Base-by-base conservation (phyloP, 2,888 invertebrate species). In the Drosophila basisetae region DNA sequence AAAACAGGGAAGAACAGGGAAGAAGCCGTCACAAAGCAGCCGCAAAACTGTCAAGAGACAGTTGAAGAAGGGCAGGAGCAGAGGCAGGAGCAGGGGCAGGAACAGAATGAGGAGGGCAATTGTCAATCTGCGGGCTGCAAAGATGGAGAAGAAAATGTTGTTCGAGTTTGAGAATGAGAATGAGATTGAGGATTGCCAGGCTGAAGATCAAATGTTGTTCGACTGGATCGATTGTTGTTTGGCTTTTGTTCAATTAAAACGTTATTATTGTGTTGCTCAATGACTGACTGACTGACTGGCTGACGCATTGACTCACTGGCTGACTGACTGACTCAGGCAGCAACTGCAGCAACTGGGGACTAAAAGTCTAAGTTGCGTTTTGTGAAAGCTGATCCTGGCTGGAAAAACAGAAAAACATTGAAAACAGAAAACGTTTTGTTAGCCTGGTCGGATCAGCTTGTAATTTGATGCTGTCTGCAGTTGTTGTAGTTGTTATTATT, bases 221-320 rank as follows among this genome's bases (percentile, higher is more conserved):
- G 78, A 89, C 83, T 86, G 73, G 68, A 41, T 68, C 67, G 68
- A 68, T 63, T 63, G 75, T 53, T 62, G 71, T 61, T 68, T 70
- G 63, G 37, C 80, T 88, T 90, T 84, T 89, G 81, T 91, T 91
- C 91, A 89, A 89, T 89, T 91, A 89, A 91, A 91, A 89, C 76
- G 88, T 87, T 89, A 87, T 91, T 89, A 91, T 86, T 84, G 90
- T 91, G 72, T 88, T 71, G 50, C 53, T 47, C 68, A 70, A 18
- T 66, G 81, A 76, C 68, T 66, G 60, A 78, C 78, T 64, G 33
- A 63, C 43, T 68, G 81, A 76, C 67, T 62, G 67, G 83, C 35
- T 41, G 66, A 68, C 58, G 11, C 41, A 68, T 35, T 73, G 78
- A 73, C 73, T 49, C 50, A 68, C 52, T 58, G 68, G 55, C 69